A percentile compares a stretch with the other conserved stretches of the same genome.
Evolutionary conservation across 35 echinoderm and acorn worm genomes (phyloP).

Genomic region (Patiria miniata): DNA sequence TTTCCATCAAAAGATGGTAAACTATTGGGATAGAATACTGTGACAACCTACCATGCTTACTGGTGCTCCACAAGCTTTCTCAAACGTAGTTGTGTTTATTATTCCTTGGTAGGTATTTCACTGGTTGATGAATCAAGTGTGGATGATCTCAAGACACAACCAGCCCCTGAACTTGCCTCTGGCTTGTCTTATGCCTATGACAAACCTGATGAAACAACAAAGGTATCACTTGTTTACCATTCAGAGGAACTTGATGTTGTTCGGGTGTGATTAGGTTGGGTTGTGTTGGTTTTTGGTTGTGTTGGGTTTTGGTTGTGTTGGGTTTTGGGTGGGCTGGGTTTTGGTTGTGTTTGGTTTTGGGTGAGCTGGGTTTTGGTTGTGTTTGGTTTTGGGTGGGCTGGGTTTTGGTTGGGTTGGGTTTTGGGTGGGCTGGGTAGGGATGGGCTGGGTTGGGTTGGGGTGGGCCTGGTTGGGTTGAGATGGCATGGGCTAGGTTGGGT

Average conservation of each 20-base stretch:
- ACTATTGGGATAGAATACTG: no score
- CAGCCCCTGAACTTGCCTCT: constrained; percentile 61
- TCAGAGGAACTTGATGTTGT: not conserved
- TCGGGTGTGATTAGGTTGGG: not conserved
- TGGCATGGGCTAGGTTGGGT: no score
- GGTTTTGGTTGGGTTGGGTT: no score
- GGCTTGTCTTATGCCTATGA: constrained; percentile 91
- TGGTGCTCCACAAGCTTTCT: not conserved
- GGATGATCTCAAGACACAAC: constrained; percentile 66
- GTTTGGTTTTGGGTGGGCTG: no score
- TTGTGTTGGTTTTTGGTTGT: not conserved
- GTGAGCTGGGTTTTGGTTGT: not conserved
- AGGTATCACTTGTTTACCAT: constrained; percentile 19
- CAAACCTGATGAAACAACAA: constrained; percentile 53
- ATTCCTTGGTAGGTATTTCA: constrained; percentile 66
- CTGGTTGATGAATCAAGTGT: constrained; percentile 84
- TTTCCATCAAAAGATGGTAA: no score
- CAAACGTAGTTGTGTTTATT: not conserved
- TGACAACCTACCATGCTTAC: no score
- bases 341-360: not conserved
- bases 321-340: not conserved
- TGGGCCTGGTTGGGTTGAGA: no score
- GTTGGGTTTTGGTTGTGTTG: not conserved
- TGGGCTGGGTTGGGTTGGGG: no score
- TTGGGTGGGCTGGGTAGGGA: no score